Base-by-base conservation (phyloP, 2,113 vertebrate genomes). In the Callospermophilus lateralis region DNA sequence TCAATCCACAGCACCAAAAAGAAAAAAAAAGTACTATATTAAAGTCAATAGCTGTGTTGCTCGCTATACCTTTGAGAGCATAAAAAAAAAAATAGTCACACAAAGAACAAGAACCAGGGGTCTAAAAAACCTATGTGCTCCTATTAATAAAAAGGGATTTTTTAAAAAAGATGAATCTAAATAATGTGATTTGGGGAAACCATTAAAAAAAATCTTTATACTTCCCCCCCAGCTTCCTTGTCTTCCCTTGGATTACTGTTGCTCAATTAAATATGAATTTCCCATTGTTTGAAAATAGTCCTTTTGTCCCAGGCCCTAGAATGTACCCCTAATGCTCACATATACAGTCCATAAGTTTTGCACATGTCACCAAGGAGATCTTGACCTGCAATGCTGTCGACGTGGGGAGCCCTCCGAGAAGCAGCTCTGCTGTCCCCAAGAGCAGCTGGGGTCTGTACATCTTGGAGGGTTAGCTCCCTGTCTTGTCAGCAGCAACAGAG, bases 241-340 rank as follows among this genome's bases (percentile, higher is more conserved):
- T 95, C 94, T 89, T 81, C 53, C 37, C 84, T 55, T 76, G 68
- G 74, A 72, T 97, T 86, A 89, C 65, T 92, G 89, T 90, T 93
- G 79, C 72, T 87, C 72, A 84, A 80, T 94, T 93, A 93, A 92
- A 94, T 94, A 94, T 93, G 86, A 87, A 93, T 93, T 93, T 93
- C 20, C 84, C 73, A 30, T 96, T 95, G 53, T 84, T 79, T 81
- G 74, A n/a, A 94, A 80, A 84, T 70, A 81, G 70, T 53, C 37
- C 34, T 79, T 95, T n/a, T n/a, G n/a, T n/a, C n/a, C n/a, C n/a
- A n/a, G n/a, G 61, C 48, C 55, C 37, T 87, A 80, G 77, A 51
- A 77, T 32, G 53, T 63, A 37, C 72, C 51, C 65, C 45, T 89
- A 51, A 39, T 88, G 76, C 87, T 76, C 45, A 61, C 22, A 80